Evolutionary conservation across 2,888 invertebrate genomes (phyloP), one percentile per base, ranked within the genome.

Genomic region (Anthophora plumipes): DNA sequence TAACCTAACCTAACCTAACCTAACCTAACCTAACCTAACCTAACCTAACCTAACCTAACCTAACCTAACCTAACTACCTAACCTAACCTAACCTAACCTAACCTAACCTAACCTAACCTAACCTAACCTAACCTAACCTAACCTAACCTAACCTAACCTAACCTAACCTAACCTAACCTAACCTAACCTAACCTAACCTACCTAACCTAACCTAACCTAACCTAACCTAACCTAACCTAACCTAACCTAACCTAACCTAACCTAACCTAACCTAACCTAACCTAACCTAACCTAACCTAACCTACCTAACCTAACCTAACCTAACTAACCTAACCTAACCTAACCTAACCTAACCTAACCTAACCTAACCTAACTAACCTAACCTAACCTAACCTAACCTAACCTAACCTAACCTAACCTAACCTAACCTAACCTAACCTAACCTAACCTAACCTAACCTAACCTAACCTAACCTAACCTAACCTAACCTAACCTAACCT

Each of bases 301-400:
- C n/a, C n/a, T n/a, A n/a, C n/a, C n/a, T n/a, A n/a, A n/a, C n/a
- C n/a, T n/a, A n/a, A n/a, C n/a, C n/a, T n/a, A n/a, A n/a, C n/a
- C 14, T 46, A 61, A 43, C 46, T 61, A 60, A 60, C 60, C 60
- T 60, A 60, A 60, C 60, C 60, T 22, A 60, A 60, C 60, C 60
- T 60, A 60, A 60, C 60, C 60, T 46, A 61, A 61, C 61, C 60
- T 43, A 60, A 60, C 60, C 60, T 22, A 60, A 60, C 41, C 60
- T 60, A 60, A 60, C 60, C 60, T 22, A 60, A 60, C 60, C 60
- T 60, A 60, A 60, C 60, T n/a, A n/a, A n/a, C n/a, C n/a, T n/a
- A n/a, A n/a, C n/a, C 43, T 22, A 60, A 41, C 60, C 43, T 43
- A 60, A 41, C 60, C 43, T 22, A 60, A 41, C 60, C 43, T 22